Evolutionary conservation across 2,888 invertebrate genomes (phyloP), one percentile per base, ranked within the genome.

Genomic region (Polymixis lichenea): DNA sequence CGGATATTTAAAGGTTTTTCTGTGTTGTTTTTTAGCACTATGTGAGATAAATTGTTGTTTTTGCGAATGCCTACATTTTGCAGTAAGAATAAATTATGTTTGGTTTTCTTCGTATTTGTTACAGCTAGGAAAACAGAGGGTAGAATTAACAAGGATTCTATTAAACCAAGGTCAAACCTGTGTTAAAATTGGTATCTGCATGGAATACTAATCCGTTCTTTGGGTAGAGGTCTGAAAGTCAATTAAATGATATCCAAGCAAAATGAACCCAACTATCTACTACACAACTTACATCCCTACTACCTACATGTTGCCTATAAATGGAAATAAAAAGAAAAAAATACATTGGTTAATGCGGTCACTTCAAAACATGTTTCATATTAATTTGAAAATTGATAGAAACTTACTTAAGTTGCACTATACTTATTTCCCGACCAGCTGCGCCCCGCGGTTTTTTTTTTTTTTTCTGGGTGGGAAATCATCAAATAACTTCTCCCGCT

Each of bases 1-100:
- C 72, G 46, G 58, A n/a, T 61, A 62, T 62, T 77, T 43, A n/a
- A 70, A 65, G 49, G 13, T 22, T 58, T 77, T 76, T 46, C 11
- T 4, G 15, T 73, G 53, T 69, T 51, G 61, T 7, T 56, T 56
- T 67, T 67, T 9, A 43, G 61, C 38, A 66, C 53, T 51, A 2
- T 32, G 15, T 19, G 7, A 46, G 19, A 80, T 64, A 49, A 49
- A 60, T 49, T 13, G 22, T 49, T 62, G 15, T 49, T 62, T 3
- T 61, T 70, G 49, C 17, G 22, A 77, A 69, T 79, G 62, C 8
- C 15, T 25, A 38, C 17, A 38, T 55, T 61, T 71, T 51, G 0
- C 38, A 13, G n/a, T n/a, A 9, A 49, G 11, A 71, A 28, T 78
- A 15, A 28, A 22, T 25, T 67, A 11, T 55, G 25, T 49, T 38